Evolutionary conservation across 2,113 vertebrate genomes (phyloP).

Genomic region (Calonectris borealis): DNA sequence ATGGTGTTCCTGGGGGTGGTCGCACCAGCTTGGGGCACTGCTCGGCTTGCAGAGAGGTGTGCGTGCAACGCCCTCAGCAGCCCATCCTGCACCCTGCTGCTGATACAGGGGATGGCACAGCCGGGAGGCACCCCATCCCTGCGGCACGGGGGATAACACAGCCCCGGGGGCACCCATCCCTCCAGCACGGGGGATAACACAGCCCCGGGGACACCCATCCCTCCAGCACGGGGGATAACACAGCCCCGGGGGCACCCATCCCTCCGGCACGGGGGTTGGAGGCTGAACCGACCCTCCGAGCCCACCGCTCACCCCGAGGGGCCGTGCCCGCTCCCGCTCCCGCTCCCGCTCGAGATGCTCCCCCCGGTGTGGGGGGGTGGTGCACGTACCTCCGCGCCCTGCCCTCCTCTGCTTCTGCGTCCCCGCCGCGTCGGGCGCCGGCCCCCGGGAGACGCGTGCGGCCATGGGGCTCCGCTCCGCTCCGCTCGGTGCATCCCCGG

Average conservation of each 20-base stretch:
- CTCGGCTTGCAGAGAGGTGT: neutral
- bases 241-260: too few relatives aligned
- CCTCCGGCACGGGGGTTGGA: too few relatives aligned
- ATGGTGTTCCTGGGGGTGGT: neutral
- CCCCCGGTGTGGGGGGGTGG: neutral
- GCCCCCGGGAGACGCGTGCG: too few relatives aligned
- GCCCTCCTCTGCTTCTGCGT: neutral
- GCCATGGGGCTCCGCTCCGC: neutral
- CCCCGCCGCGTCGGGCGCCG: neutral
- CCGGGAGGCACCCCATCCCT: too few relatives aligned
- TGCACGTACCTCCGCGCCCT: fast-evolving
- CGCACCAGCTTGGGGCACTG: neutral
- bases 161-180: too few relatives aligned
- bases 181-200: too few relatives aligned
- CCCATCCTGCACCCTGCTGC: neutral
- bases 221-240: too few relatives aligned
- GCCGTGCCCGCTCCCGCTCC: neutral
- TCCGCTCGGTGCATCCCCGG: neutral
- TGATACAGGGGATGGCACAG: neutral
- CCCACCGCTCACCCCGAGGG: neutral
- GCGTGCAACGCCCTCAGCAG: neutral
- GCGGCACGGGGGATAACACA: neutral
- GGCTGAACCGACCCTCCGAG: neutral
- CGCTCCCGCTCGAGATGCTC: too few relatives aligned
- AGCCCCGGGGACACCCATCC: too few relatives aligned